phyloP scores from a whole-genome alignment of 2,113 vertebrate genomes.

The Cephalophus harveyi region DNA sequence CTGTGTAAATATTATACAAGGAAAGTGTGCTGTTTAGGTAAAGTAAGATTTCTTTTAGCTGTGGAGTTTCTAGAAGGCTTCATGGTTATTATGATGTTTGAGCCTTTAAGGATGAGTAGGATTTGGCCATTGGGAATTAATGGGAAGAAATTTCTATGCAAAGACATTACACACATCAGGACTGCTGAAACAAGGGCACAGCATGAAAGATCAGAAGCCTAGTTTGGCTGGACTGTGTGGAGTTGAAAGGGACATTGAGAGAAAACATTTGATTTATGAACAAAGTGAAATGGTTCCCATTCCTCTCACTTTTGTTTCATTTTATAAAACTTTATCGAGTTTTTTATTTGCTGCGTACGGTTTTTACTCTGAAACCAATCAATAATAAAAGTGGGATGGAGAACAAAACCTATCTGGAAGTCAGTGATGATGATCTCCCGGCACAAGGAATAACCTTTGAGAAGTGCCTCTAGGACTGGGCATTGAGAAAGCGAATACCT shows the following conservation, averaged over 20 bases:
- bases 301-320: constrained; percentile 14
- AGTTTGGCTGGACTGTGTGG: not conserved
- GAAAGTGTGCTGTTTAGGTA: not conserved
- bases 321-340: not conserved
- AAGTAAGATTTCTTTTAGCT: not conserved
- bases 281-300: not conserved
- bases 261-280: not conserved
- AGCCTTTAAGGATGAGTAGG: not conserved
- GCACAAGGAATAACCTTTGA: constrained; percentile 39
- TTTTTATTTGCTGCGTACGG: not conserved
- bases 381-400: constrained; percentile 14
- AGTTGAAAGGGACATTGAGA: not conserved
- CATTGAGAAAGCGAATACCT: not conserved
- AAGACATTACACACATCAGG: not conserved
- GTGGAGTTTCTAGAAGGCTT: not conserved
- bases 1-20: not conserved
- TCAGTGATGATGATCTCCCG: constrained; percentile 23
- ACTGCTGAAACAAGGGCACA: not conserved
- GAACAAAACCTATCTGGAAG: constrained; percentile 24
- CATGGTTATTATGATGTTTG: not conserved
- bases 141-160: not conserved
- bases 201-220: not conserved
- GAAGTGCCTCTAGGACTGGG: constrained; percentile 8
- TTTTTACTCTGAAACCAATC: constrained; percentile 21
- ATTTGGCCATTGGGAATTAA: not conserved